Evolutionary conservation across 2,888 invertebrate genomes (phyloP).

Genomic region (Ophion ellenae): DNA sequence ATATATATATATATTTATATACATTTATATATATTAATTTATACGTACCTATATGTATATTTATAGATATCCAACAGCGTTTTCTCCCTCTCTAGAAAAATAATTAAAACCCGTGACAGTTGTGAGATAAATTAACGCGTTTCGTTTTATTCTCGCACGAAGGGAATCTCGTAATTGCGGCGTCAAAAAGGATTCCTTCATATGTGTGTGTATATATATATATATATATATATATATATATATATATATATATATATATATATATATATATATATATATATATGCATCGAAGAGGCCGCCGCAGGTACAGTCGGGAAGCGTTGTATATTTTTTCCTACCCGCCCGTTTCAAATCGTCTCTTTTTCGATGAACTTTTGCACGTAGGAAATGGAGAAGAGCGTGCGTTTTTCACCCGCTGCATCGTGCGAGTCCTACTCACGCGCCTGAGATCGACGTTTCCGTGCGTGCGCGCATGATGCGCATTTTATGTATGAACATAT

Average conservation of each 20-base stretch:
- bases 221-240: no score
- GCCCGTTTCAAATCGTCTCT: constrained; percentile 3
- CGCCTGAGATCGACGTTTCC: constrained; percentile 62
- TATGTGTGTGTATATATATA: background rate
- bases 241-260: no score
- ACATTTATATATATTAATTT: no score
- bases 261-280: background rate
- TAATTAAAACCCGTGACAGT: constrained; percentile 40
- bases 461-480: constrained; percentile 43
- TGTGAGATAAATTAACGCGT: background rate
- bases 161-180: constrained; percentile 43
- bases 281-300: constrained; percentile 8
- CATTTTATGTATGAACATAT: constrained; percentile 7
- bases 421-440: constrained; percentile 5
- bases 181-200: constrained; percentile 40
- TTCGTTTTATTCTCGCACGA: constrained; percentile 31
- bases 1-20: no score
- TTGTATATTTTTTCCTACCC: background rate
- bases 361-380: constrained; percentile 25
- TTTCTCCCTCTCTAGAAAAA: constrained; percentile 11
- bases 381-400: constrained; percentile 1
- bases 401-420: constrained; percentile 12
- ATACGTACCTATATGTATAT: no score
- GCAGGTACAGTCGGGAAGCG: constrained; percentile 17
- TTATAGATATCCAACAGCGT: no score